phyloP scores from a whole-genome alignment of 2,113 vertebrate genomes.

The Bagarius yarrelli region DNA sequence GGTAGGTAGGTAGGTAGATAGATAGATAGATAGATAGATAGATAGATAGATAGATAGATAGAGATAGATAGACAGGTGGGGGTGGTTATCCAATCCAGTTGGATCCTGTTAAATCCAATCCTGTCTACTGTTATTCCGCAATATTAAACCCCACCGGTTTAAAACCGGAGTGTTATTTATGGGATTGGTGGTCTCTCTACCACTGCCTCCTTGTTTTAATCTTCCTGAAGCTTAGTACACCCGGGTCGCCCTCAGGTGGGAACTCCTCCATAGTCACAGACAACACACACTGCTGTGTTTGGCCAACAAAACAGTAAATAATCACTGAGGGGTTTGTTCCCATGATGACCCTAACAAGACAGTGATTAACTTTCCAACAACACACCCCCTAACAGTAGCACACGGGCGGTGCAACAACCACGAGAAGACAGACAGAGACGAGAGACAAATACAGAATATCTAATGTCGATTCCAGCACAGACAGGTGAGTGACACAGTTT shows the following conservation, averaged over 20 bases:
- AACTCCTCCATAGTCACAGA: constrained; percentile 41
- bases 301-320: constrained; percentile 73
- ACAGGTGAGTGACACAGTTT: constrained; percentile 26
- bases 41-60: too few species aligned
- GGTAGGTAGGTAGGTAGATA: too few species aligned
- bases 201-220: background rate
- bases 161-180: too few species aligned
- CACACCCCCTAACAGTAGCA: background rate
- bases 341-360: background rate
- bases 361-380: constrained; percentile 9
- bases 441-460: constrained; percentile 1
- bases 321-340: constrained; percentile 65
- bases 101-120: too few species aligned
- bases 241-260: constrained; percentile 20
- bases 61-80: too few species aligned
- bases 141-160: too few species aligned
- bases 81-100: too few species aligned
- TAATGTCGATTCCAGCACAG: constrained; percentile 18
- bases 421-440: background rate
- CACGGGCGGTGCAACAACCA: background rate
- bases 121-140: too few species aligned
- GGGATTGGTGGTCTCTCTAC: background rate
- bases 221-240: background rate
- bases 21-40: too few species aligned
- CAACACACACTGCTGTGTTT: constrained; percentile 65